Conservation (phyloP, 2,113 vertebrate genomes). For the Pelmatolapia mariae region DNA sequence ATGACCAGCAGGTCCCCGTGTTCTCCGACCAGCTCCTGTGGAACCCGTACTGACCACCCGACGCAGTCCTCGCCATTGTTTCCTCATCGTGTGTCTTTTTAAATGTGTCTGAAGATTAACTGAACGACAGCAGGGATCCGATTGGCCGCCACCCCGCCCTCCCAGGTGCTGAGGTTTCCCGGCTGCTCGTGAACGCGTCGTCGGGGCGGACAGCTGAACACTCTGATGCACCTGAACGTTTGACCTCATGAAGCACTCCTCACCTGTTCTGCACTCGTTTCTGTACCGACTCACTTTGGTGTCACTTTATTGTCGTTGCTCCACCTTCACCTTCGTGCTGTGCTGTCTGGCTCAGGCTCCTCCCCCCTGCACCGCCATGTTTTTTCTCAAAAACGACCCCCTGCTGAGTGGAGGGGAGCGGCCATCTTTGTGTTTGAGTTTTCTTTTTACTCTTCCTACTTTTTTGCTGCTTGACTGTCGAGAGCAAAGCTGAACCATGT, state of each 20-base stretch:
- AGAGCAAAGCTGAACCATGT: slow-evolving; percentile 28
- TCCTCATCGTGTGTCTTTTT: slow-evolving; percentile 18
- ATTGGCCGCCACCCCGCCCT: background rate
- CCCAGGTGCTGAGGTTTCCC: background rate
- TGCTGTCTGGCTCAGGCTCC: background rate
- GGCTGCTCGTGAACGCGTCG: background rate
- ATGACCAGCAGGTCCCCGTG: slow-evolving; percentile 60
- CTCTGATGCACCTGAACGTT: background rate
- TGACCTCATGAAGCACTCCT: background rate
- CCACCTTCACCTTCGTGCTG: slow-evolving; percentile 3
- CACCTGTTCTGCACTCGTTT: slow-evolving; percentile 2
- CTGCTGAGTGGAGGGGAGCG: background rate
- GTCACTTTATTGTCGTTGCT: slow-evolving; percentile 9
- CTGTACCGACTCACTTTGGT: background rate
- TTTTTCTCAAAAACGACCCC: slow-evolving; percentile 47
- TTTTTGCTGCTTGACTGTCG: slow-evolving; percentile 36
- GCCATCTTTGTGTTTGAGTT: slow-evolving; percentile 36
- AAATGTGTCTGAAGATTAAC: background rate
- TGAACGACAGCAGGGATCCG: background rate
- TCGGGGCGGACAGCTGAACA: background rate
- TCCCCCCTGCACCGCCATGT: background rate
- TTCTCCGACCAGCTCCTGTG: slow-evolving; percentile 60
- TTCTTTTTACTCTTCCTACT: slow-evolving; percentile 42
- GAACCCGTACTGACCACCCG: slow-evolving; percentile 51
- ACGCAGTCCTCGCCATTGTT: background rate